Conservation (phyloP, 2,113 vertebrate genomes). For the Microtus pennsylvanicus region DNA sequence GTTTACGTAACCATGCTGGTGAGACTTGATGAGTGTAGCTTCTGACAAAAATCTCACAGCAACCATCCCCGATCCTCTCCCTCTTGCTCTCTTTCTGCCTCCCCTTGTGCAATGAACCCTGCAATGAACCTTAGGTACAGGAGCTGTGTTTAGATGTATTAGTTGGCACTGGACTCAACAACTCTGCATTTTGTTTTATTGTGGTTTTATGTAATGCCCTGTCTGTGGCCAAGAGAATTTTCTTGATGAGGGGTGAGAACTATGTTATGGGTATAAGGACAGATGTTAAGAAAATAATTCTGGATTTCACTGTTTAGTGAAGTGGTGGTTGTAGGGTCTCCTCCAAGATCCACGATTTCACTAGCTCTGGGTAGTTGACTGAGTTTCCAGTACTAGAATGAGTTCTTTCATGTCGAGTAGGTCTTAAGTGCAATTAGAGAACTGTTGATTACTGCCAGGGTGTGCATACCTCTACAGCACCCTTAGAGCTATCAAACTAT, state of each 20-base stretch:
- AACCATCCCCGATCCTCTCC: neutral
- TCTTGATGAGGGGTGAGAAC: neutral
- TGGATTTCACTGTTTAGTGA: neutral
- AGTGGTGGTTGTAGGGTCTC: neutral
- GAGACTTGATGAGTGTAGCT: neutral
- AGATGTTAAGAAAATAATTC: neutral
- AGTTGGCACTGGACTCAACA: neutral
- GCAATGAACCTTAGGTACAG: neutral
- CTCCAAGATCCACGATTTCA: neutral
- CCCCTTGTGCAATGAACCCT: neutral
- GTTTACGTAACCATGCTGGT: too few species aligned
- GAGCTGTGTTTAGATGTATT: neutral
- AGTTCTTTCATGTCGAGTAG: neutral
- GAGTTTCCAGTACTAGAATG: neutral
- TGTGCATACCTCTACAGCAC: neutral
- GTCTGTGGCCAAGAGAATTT: neutral
- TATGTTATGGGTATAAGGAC: neutral
- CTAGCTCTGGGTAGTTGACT: neutral
- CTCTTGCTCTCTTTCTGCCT: neutral
- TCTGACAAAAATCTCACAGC: neutral
- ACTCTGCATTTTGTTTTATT: neutral
- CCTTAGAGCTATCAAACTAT: neutral
- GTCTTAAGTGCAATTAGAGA: neutral
- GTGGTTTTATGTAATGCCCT: neutral
- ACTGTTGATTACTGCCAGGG: neutral